These are phyloP conservation scores for Caenorhabditis brenneri DNA, from an alignment of 1,140 invertebrate genomes.

Conservation along the genomic window DNA sequence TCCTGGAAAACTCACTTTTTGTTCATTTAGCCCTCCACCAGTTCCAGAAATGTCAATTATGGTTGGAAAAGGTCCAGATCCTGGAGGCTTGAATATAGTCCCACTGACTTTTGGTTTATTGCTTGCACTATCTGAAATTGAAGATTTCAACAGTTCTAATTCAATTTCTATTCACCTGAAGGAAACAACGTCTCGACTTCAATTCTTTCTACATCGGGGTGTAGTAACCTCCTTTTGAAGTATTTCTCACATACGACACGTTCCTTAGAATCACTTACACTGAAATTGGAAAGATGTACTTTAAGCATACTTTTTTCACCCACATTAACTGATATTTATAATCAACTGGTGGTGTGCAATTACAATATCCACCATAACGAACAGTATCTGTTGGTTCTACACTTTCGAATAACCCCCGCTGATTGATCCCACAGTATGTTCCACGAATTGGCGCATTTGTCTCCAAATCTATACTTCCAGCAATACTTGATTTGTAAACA, in stretches of 20 bases:
- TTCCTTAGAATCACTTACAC: neutral
- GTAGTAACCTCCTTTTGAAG: neutral
- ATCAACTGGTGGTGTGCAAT: slow-evolving; percentile 43
- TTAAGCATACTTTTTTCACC: neutral
- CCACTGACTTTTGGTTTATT: neutral
- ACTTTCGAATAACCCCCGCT: slow-evolving; percentile 35
- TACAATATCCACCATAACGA: slow-evolving; percentile 34
- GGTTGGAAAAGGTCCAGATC: slow-evolving; percentile 40
- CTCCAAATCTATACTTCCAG: slow-evolving; percentile 24
- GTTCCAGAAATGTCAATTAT: slow-evolving; percentile 51
- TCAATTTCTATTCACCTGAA: neutral
- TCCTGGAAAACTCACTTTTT: neutral
- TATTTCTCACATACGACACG: neutral
- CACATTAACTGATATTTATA: slow-evolving; percentile 38
- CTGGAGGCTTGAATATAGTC: slow-evolving; percentile 14
- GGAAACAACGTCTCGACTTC: slow-evolving; percentile 19
- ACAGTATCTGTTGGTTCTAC: neutral
- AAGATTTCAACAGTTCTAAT: neutral
- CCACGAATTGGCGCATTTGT: slow-evolving; percentile 32
- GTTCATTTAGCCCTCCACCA: slow-evolving; percentile 47
- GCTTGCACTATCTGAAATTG: neutral
- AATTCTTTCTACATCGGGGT: slow-evolving; percentile 33
- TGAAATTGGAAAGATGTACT: neutral
- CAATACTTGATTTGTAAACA: slow-evolving; percentile 18
- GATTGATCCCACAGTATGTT: slow-evolving; percentile 35